Evolutionary conservation across 2,888 invertebrate species (phyloP).

Genomic region (Sphaerophoria rueppellii): DNA sequence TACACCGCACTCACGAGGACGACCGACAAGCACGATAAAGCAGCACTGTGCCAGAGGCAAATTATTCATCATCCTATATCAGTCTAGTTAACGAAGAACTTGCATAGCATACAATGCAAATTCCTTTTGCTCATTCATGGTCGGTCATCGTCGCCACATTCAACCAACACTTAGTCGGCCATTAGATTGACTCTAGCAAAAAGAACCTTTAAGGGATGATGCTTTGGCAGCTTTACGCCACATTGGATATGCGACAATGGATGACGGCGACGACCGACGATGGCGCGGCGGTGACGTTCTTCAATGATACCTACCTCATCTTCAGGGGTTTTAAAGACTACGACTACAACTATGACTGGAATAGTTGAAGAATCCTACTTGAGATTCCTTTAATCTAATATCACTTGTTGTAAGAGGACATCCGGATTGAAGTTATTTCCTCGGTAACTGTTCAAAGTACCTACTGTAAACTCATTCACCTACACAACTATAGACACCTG

Average conservation of each 20-base stretch:
- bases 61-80: constrained; percentile 39
- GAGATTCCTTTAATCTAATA: constrained; percentile 46
- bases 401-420: constrained; percentile 63
- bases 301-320: constrained; percentile 27
- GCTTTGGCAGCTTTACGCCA: background rate
- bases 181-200: constrained; percentile 45
- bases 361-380: background rate
- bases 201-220: constrained; percentile 10
- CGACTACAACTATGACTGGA: background rate
- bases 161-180: constrained; percentile 29
- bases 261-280: background rate
- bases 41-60: background rate
- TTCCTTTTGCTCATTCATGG: background rate
- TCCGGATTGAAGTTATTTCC: constrained; percentile 60
- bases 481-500: constrained; percentile 36
- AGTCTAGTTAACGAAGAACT: background rate
- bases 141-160: constrained; percentile 1
- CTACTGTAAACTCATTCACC: constrained; percentile 35
- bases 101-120: constrained; percentile 47
- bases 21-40: background rate
- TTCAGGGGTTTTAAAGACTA: background rate
- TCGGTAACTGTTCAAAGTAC: constrained; percentile 49
- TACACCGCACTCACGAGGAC: background rate
- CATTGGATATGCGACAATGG: no score
- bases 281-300: constrained; percentile 6